These are phyloP conservation scores for Catharus bicknelli DNA, from an alignment of 2,113 vertebrate genomes.

Conservation along the genomic window DNA sequence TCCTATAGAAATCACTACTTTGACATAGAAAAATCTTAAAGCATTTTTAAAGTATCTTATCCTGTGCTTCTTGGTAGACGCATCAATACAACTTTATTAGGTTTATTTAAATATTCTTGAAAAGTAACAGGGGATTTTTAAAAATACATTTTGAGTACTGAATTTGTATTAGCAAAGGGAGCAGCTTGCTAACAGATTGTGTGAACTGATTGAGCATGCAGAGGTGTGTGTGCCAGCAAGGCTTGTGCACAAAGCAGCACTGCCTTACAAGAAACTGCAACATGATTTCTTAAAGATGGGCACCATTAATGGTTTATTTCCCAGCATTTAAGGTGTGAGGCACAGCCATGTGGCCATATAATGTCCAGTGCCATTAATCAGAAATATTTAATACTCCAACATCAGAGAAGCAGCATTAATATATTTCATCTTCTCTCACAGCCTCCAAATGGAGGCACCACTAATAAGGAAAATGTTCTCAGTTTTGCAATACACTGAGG, in stretches of 20 bases:
- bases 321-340: neutral
- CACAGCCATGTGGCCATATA: neutral
- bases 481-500: neutral
- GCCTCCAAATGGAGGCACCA: neutral
- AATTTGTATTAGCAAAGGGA: neutral
- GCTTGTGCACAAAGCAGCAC: neutral
- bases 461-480: neutral
- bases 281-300: neutral
- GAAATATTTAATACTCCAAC: neutral
- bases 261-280: neutral
- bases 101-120: neutral
- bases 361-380: neutral
- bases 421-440: neutral
- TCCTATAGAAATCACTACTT: neutral
- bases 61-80: neutral
- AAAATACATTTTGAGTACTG: neutral
- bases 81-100: neutral
- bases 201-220: fast-evolving
- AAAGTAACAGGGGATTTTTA: neutral
- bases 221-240: neutral
- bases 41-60: neutral
- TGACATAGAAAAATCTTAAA: neutral
- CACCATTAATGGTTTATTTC: neutral
- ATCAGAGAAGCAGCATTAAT: neutral
- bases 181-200: neutral